Evolutionary conservation across 2,113 vertebrate species (phyloP), one percentile per base, ranked within the genome.

Genomic region (Pluvianellus socialis): DNA sequence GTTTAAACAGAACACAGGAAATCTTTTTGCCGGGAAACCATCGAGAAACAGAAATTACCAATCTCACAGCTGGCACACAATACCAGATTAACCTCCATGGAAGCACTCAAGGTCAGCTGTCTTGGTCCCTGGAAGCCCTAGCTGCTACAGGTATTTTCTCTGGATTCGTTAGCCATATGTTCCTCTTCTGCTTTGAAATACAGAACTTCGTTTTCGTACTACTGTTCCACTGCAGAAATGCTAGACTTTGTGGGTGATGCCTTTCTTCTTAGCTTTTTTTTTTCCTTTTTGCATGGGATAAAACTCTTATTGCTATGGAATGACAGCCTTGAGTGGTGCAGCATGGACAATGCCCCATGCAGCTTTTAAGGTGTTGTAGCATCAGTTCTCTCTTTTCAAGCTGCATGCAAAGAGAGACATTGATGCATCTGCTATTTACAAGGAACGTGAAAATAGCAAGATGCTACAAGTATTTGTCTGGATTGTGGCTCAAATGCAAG

Each of bases 381-480:
- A 96, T 81, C 81, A 68, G 62, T 92, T 71, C 47, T 92, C 90
- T 77, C 91, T 84, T 88, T 75, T 47, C 55, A 52, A 59, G 35
- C 1, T 7, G 55, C 87, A 71, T 45, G 81, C 45, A 30, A 12
- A 83, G 67, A 73, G 85, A 79, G 75, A 15, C 0, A 2, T 33
- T 19, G 86, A 52, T 96, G 96, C 45, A 61, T 33, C 61, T 88
- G 96, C 92, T 90, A 89, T 82, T 86, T 61, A 9, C 30, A 16
- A 61, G 28, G 74, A 20, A 15, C 12, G 5, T 40, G 87, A 55
- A 89, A 92, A 66, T 85, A 93, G 94, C 53, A 86, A 63, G 59
- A 44, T 67, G 65, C 30, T 76, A 24, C 67, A 59, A 3, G 8
- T 18, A 13, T 77, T 81, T 65, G 4, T 61, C 49, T 82, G 90